These are phyloP conservation scores for Kryptopterus vitreolus DNA, from an alignment of 2,797 vertebrate species.

Conservation along the genomic window DNA sequence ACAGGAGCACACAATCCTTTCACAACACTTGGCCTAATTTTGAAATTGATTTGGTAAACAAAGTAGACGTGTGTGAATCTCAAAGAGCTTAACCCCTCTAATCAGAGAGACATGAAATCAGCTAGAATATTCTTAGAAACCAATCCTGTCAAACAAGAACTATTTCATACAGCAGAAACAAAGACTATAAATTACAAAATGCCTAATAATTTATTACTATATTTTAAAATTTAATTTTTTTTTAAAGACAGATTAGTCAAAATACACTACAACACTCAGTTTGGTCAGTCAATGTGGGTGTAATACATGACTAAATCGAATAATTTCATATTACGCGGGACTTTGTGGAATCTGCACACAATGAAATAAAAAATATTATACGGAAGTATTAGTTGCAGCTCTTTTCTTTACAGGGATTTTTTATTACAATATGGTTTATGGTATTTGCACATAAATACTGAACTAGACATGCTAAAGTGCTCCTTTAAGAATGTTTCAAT, in stretches of 20 bases:
- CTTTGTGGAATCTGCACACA: background rate
- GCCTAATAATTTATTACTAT: background rate
- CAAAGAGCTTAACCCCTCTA: slow-evolving; percentile 9
- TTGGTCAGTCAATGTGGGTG: background rate
- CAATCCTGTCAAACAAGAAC: background rate
- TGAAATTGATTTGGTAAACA: slow-evolving; percentile 33
- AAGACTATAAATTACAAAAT: background rate
- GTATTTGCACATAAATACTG: background rate
- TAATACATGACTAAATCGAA: background rate
- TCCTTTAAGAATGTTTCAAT: background rate
- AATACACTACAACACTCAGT: background rate
- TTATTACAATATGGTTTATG: background rate
- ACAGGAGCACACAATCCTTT: slow-evolving; percentile 22
- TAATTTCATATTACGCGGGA: background rate
- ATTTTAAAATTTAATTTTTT: background rate
- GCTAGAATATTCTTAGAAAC: slow-evolving; percentile 30
- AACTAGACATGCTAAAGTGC: too few relatives aligned
- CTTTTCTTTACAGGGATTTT: background rate
- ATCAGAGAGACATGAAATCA: slow-evolving; percentile 24
- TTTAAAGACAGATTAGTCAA: background rate
- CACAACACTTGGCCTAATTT: slow-evolving; percentile 29
- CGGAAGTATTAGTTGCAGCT: background rate
- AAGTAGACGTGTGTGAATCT: slow-evolving; percentile 15
- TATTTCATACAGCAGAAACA: background rate
- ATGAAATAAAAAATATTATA: background rate